Evolutionary conservation across 2,888 invertebrate species (phyloP).

Genomic region (Litoditis marina): DNA sequence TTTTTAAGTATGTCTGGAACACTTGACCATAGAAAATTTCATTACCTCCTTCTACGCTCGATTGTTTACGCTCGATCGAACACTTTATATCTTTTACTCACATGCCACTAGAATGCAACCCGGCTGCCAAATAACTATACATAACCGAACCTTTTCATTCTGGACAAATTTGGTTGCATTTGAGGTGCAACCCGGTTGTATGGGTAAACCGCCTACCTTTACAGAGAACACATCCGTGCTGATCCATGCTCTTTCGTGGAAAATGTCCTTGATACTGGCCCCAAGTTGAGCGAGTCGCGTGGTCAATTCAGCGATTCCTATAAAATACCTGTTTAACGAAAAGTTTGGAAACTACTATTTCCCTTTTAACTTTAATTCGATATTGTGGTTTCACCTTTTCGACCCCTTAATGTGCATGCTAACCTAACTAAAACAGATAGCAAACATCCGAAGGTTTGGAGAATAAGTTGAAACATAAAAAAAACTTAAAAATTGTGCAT

Average conservation of each 20-base stretch:
- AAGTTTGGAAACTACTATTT: not conserved
- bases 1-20: too few species aligned
- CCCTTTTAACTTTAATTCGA: conserved; percentile 19
- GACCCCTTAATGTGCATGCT: too few species aligned
- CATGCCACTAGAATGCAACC: too few species aligned
- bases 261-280: conserved; percentile 81
- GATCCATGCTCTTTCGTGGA: conserved; percentile 92
- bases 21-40: too few species aligned
- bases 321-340: not conserved
- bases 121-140: too few species aligned
- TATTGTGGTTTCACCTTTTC: not conserved
- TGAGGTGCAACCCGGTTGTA: not conserved
- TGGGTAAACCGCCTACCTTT: conserved; percentile 9
- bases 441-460: too few species aligned
- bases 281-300: conserved; percentile 64
- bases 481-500: too few species aligned
- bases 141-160: not conserved
- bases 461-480: too few species aligned
- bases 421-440: too few species aligned
- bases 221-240: conserved; percentile 79
- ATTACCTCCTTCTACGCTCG: too few species aligned
- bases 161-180: not conserved
- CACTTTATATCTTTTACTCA: too few species aligned
- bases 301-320: conserved; percentile 64
- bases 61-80: too few species aligned